Base-by-base conservation (phyloP, 2,113 vertebrate species). In the Syngnathus typhle region DNA sequence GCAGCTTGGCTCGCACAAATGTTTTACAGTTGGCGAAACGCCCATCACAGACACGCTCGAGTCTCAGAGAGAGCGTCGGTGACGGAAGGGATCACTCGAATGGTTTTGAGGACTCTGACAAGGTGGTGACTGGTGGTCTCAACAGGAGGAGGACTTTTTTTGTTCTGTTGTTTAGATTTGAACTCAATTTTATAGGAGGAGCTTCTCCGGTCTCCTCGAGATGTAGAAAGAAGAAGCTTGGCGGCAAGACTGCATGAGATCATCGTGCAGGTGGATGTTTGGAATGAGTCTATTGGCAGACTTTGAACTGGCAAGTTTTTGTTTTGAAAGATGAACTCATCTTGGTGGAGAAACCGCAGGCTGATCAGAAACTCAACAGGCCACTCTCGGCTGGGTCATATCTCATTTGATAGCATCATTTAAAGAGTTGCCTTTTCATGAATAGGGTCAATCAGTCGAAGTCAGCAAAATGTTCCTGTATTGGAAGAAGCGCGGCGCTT, bases 401-500 rank as follows among this genome's bases (percentile, higher is more conserved):
- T 39, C 37, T 41, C 18, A 43, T n/a, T 61, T 61, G 12, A 13
- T 15, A 61, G 60, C 54, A 56, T 13, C 2, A 15, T 13, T 32
- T 56, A 32, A 56, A 56, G 12, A 56, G 2, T 7, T 56, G 5
- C 19, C 10, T 60, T 19, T 19, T 60, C 19, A 21, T 61, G 21
- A 39, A 61, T 41, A 41, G 11, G 27, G 37, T 49, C 21, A 39
- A 32, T 49, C 62, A 55, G 32, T 15, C 38, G 32, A 32, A 9
- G 27, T 15, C 62, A 15, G 15, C 65, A 66, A 5, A 2, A 98
- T 97, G 96, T 98, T 98, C 82, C 89, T 94, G 18, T 94, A 95
- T 88, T 94, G 96, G 96, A 95, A 77, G 88, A 98, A 94, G 76
- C 84, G 95, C 4, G 96, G 96, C 0, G 84, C 91, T 1, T 98